Base-by-base conservation (phyloP, 2,113 vertebrate species). In the Silurus glanis region DNA sequence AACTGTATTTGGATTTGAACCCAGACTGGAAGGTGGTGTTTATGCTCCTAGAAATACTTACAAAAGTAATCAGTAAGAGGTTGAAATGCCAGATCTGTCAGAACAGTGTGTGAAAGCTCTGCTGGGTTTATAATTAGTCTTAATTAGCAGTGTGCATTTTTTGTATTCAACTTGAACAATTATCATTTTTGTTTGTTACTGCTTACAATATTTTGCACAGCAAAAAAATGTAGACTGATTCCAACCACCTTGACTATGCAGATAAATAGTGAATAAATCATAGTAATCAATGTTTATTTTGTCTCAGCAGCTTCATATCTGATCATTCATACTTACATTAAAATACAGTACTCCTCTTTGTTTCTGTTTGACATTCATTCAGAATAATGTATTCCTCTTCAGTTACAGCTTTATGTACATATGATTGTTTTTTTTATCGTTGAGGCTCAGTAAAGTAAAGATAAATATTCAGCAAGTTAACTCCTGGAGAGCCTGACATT, bases 401-500 rank as follows among this genome's bases (percentile, higher is more conserved):
- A 53, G 9, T 13, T 51, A 21, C 21, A 53, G 9, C 16, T 12
- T 75, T 51, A 49, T 12, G 21, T 47, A 47, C 45, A 51, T 9
- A 12, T 45, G 45, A 47, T 45, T 72, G 49, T 72, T 16, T 0
- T n/a, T 23, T 75, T 75, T 23, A 23, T 10, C 8, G 12, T 53
- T 76, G 9, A 72, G n/a, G 75, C 28, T 75, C 28, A 58, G 51
- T 49, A 76, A 85, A 21, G 12, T 13, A 37, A 58, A 80, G 28
- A 58, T 64, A 55, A 66, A 67, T 19, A 67, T 45, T 37, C n/a
- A 78, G 59, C 5, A 21, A 55, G 61, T 28, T 10, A 55, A n/a
- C 72, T 87, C 37, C 28, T 37, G 28, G 37, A 80, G 83, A 56
- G 71, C 58, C 82, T 79, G 86, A 67, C 58, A 59, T 80, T 66